phyloP scores from a whole-genome alignment of 2,888 invertebrate genomes.

The Quadroppia sp. region DNA sequence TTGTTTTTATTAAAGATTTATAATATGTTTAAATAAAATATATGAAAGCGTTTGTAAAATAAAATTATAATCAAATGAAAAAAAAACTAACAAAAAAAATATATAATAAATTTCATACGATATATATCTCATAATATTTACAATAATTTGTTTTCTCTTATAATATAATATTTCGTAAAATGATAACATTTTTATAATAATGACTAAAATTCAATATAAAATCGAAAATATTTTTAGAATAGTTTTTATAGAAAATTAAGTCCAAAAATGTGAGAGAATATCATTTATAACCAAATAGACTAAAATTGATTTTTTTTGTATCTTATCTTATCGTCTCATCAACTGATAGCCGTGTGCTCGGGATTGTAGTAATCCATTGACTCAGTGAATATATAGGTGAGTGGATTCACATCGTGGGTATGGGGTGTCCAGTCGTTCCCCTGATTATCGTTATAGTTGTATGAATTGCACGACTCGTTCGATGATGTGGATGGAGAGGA shows the following conservation, averaged over 20 bases:
- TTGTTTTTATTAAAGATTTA: neutral
- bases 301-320: too few species aligned
- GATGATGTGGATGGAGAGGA: constrained; percentile 20
- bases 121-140: neutral
- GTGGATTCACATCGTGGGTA: constrained; percentile 22
- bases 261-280: neutral
- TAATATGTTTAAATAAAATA: neutral
- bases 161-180: neutral
- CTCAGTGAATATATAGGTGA: constrained; percentile 26
- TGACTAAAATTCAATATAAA: neutral
- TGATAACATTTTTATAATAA: neutral
- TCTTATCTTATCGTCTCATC: neutral
- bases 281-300: neutral
- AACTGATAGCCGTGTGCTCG: constrained; percentile 24
- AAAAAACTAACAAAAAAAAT: too few species aligned
- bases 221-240: neutral
- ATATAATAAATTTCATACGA: too few species aligned
- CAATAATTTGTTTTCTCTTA: neutral
- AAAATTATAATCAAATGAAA: too few species aligned
- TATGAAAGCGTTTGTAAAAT: neutral
- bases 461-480: constrained; percentile 32
- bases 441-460: neutral
- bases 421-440: neutral
- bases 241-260: neutral
- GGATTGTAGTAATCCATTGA: constrained; percentile 24